Base-by-base conservation (phyloP, 2,797 vertebrate species). In the Pseudomugil gertrudae region DNA sequence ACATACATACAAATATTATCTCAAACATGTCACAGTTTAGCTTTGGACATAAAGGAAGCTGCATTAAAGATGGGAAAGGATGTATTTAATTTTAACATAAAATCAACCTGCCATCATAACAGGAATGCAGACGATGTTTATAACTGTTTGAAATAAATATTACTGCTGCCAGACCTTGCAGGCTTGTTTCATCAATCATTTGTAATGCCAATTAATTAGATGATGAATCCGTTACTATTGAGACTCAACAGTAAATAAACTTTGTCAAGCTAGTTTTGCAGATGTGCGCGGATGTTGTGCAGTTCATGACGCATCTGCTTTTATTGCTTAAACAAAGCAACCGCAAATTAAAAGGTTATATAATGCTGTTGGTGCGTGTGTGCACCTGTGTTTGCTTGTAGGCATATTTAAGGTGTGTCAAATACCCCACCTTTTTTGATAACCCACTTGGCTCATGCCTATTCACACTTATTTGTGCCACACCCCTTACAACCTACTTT, bases 361-460 rank as follows among this genome's bases (percentile, higher is more conserved):
- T 62, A 66, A 71, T 24, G 55, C 50, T 71, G 53, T 35, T 26
- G 21, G 17, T 58, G 62, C 48, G 10, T 9, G 32, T 26, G 29
- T 38, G 40, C 29, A 45, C 21, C 6, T 14, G n/a, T 63, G 21
- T 47, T 30, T 52, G 11, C 33, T 45, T 27, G 23, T 30, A 61
- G 9, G 52, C 17, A 38, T 51, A 54, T 62, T 36, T 53, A 56
- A 68, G 67, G 75, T 40, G 66, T 80, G 80, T 35, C 63, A 57
- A 66, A 45, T 26, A 54, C 66, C 33, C 66, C 72, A 23, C 72
- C 79, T 78, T 3, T 38, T 71, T 65, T 66, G 52, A 38, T 87
- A 85, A 88, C 88, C 80, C 40, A 87, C 54, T 90, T 91, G 82
- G 83, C 78, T 69, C 5, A 0, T 48, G 63, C 43, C 52, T 48